Percentiles rank a stretch among this genome's conserved stretches.
These are phyloP conservation scores for Baccha elongata DNA, from an alignment of 2,888 invertebrate species.

Conservation along the genomic window DNA sequence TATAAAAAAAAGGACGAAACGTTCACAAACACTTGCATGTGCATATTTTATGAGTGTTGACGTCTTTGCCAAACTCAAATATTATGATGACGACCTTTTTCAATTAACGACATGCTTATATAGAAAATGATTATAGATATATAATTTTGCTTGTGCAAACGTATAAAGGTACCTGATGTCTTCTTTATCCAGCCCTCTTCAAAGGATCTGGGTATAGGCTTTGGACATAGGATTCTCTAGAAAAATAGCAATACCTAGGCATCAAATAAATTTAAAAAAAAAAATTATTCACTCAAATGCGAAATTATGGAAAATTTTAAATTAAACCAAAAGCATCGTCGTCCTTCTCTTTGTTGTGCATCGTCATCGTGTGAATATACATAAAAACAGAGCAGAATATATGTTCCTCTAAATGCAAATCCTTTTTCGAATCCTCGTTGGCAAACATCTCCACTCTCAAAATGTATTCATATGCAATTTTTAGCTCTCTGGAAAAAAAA, in stretches of 20 bases:
- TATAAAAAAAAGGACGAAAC: constrained; percentile 13
- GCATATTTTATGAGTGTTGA: constrained; percentile 39
- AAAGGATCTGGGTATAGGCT: not conserved
- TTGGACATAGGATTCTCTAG: constrained; percentile 24
- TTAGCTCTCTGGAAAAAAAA: constrained; percentile 37
- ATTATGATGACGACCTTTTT: constrained; percentile 40
- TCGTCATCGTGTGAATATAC: not conserved
- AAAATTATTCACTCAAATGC: constrained; percentile 46
- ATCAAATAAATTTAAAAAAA: constrained; percentile 1
- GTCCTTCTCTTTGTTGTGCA: constrained; percentile 49
- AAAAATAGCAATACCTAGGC: constrained; percentile 14
- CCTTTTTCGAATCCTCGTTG: constrained; percentile 66
- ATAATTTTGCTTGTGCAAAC: constrained; percentile 31
- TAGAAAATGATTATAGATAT: constrained; percentile 31
- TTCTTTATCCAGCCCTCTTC: constrained; percentile 4
- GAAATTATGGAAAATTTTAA: constrained; percentile 54
- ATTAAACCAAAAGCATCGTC: constrained; percentile 57
- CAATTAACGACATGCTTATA: constrained; percentile 47
- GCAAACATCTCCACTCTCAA: constrained; percentile 68
- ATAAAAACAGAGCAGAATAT: too few species aligned
- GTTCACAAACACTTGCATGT: constrained; percentile 7
- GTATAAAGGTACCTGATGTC: not conserved
- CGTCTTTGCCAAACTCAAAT: constrained; percentile 33
- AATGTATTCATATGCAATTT: constrained; percentile 72
- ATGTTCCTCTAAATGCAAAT: constrained; percentile 66